Base-by-base conservation (phyloP, 2,888 invertebrate genomes). In the Epistrophe grossulariae region DNA sequence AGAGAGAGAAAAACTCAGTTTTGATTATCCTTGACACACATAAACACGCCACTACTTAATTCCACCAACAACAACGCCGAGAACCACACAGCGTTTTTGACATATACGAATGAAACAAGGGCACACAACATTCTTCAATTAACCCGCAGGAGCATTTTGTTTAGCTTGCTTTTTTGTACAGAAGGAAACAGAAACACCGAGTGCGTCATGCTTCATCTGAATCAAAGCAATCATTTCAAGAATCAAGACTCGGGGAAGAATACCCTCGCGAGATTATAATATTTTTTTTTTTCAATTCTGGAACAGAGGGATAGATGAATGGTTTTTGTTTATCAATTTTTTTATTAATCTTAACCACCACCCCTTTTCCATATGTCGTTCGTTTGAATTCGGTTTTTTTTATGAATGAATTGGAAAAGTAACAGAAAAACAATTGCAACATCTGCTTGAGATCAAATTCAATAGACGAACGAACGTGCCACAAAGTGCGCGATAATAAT, bases 1-100 rank as follows among this genome's bases (percentile, higher is more conserved):
- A 66, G 50, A 71, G 66, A 48, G 87, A 64, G 24, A 66, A 68
- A 71, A 79, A 83, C 66, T 68, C 74, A 70, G 59, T 79, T 87
- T 78, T 82, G 85, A 87, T 87, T 87, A 87, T 87, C 83, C 87
- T 83, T 87, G 87, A 87, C 87, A 87, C 43, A 83, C 60, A 87
- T 83, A 87, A 87, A 83, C 87, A 79, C 76, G 40, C 70, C 81
- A 70, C 60, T 72, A 60, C 66, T 76, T 80, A 81, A 73, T 81
- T 72, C 60, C 48, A 52, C 31, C 55, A 40, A 19, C 19, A 60
- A 19, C 48, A 50, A n/a, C 45, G n/a, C 31, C 48, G n/a, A 64
- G 66, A 70, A 55, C 70, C 59, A 59, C 64, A 78, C 78, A 82
- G 70, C 72, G 38, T 50, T 78, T 72, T 50, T 77, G 77, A 76